Evolutionary conservation across 2,888 invertebrate species (phyloP), one percentile per base, ranked within the genome.

Genomic region (Sarcophaga caerulescens): DNA sequence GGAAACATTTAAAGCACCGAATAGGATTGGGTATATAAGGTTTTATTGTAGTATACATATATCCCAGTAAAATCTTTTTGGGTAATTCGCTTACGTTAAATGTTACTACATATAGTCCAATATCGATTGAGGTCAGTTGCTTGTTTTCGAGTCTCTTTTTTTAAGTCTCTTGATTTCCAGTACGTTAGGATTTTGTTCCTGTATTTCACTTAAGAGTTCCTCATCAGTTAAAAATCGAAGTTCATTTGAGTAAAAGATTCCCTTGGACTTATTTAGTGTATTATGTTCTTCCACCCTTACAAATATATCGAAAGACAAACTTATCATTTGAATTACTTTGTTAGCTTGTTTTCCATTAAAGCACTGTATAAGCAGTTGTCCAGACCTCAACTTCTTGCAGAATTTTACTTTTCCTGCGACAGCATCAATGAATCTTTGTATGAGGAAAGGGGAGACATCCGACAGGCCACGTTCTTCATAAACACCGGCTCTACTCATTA

Each of bases 211-310:
- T n/a, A 74, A 6, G 0, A 45, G 60, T 70, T 69, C 44, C 10
- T 44, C 5, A 69, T 70, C 76, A 76, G 44, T 1, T 12, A 71
- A 57, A 4, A 8, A 4, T 19, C 65, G 45, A 2, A 81, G 17
- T 19, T 81, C 76, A n/a, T 77, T 77, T 57, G 71, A 52, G 14
- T 71, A 69, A 11, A 82, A 82, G 21, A 74, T 82, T 59, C 70
- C 65, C 4, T 52, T 79, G 2, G 70, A 79, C 4, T 35, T 71
- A 23, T 79, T 79, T 5, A 71, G 59, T 1, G 62, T 25, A 14
- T 63, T 25, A 19, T 70, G 79, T 21, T 74, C 80, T 11, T 68
- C 80, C n/a, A 80, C 74, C 44, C 69, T 45, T 11, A 83, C 65
- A 57, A 83, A 83, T 17, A 83, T 83, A 2, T 74, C 74, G 3